Evolutionary conservation across 1,140 invertebrate species (phyloP), one percentile per base, ranked within the genome.

Genomic region (Oryctes rhinoceros): DNA sequence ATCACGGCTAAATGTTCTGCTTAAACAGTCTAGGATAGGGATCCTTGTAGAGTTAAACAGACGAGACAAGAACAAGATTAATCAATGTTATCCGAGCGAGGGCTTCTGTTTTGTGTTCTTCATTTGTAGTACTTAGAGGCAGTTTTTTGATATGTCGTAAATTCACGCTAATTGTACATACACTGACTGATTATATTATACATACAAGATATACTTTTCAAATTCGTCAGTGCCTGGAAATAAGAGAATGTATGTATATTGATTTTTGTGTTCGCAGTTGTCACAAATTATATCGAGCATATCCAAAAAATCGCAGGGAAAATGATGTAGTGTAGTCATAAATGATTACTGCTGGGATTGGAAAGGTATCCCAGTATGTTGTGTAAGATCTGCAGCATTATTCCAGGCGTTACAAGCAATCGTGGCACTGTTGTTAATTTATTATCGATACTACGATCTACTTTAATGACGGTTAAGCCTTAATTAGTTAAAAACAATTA

Each of bases 171-270:
- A 76, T 44, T 76, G 74, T 76, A 76, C 9, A 76, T 76, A 76
- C 74, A 76, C 74, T 76, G 74, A 76, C 74, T 76, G 74, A 76
- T 76, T 76, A 76, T 44, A 76, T 35, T 44, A 76, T 76, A 76
- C 15, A 76, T 44, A 76, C 13, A 15, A 76, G 47, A 76, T 76
- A 76, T 48, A 76, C 44, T 76, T 76, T 48, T 44, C 44, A 76
- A 44, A 76, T 76, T n/a, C 74, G 74, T 76, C 74, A 76, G 74
- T 76, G 74, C 74, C 74, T 76, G 74, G 74, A 76, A 76, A 76
- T 44, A 76, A 37, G 37, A 76, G 44, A 76, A 76, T 67, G 65
- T 67, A 67, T 67, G 65, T 67, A 53, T 53, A 67, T 67, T 67
- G 3, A 67, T 67, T 67, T 67, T 67, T 67, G 65, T 67, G 65